Conservation (phyloP, 2,113 vertebrate species). For the Buteo buteo region DNA sequence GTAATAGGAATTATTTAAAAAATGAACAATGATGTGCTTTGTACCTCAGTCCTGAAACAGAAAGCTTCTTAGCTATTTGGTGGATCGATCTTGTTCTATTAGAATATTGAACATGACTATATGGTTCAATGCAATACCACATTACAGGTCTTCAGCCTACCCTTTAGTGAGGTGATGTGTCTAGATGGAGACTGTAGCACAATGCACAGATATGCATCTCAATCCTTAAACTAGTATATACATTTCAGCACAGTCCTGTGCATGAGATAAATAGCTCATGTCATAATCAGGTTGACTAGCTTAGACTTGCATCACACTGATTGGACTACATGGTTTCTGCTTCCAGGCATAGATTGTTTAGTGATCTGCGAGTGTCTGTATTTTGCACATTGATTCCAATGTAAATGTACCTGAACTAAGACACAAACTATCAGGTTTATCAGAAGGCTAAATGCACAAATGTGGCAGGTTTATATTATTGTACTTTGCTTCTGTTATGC, state of each 20-base stretch:
- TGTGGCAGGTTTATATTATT: neutral
- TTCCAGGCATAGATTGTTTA: neutral
- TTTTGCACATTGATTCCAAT: neutral
- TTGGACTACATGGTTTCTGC: neutral
- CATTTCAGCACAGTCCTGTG: neutral
- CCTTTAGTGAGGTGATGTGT: neutral
- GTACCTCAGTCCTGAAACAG: neutral
- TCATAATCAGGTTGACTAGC: neutral
- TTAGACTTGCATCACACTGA: neutral
- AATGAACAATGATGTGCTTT: neutral
- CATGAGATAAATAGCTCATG: neutral
- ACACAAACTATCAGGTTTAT: neutral
- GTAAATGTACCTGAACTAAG: neutral
- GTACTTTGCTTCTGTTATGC: neutral
- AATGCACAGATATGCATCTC: neutral
- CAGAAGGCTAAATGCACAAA: neutral
- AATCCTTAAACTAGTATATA: neutral
- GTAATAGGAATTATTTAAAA: neutral
- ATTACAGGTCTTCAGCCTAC: neutral
- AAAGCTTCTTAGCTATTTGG: neutral
- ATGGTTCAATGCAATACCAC: neutral
- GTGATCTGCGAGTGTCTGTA: neutral
- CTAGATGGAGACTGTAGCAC: neutral
- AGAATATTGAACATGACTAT: neutral
- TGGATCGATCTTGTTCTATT: neutral